Evolutionary conservation across 1,140 invertebrate species (phyloP).

Genomic region (Heterodera schachtii): DNA sequence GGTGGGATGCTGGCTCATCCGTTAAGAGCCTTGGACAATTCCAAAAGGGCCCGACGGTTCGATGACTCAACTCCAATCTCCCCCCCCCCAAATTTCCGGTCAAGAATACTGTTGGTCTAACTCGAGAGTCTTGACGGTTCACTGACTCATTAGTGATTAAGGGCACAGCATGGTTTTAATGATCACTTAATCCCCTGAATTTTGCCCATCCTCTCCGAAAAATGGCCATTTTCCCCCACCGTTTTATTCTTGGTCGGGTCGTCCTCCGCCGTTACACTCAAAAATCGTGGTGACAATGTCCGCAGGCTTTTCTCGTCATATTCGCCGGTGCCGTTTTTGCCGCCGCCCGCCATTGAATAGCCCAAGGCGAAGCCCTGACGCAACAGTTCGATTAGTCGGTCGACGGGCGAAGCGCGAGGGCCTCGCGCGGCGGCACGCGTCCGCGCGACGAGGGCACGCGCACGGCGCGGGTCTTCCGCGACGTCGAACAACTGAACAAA

Average conservation of each 20-base stretch:
- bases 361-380: constrained; percentile 58
- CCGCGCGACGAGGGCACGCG: background rate
- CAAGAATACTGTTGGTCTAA: no score
- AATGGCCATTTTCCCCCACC: constrained; percentile 7
- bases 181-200: no score
- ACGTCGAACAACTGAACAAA: background rate
- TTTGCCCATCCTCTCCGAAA: no score
- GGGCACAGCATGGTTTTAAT: no score
- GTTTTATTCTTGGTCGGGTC: constrained; percentile 42
- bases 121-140: no score
- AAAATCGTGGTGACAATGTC: constrained; percentile 56
- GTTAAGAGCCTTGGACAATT: no score
- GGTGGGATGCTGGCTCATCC: no score
- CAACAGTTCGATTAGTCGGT: constrained; percentile 33
- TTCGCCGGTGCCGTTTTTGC: constrained; percentile 53
- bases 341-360: constrained; percentile 50
- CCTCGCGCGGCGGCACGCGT: background rate
- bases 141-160: no score
- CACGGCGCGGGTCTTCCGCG: background rate
- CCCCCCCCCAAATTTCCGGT: no score
- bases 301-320: constrained; percentile 63
- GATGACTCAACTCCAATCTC: no score
- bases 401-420: background rate
- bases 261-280: constrained; percentile 56
- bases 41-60: background rate